Evolutionary conservation across 2,113 vertebrate species (phyloP), one percentile per base, ranked within the genome.

Genomic region (Cryptomyrus ogoouensis): DNA sequence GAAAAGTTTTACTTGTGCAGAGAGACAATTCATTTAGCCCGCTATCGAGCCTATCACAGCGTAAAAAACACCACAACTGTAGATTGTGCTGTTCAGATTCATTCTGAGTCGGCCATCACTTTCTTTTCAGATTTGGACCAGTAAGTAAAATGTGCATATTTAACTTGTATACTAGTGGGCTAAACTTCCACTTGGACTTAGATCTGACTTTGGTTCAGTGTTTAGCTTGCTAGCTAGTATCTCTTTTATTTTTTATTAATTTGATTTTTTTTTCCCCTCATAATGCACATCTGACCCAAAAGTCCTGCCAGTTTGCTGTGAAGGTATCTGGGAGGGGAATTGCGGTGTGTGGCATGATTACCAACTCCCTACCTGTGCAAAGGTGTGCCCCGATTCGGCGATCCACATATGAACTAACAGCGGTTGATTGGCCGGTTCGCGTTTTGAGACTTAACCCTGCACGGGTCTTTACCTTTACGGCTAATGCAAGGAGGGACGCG

Each of bases 11-110:
- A 5, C 24, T 83, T 86, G 24, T 27, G 12, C 35, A 70, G 3
- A 27, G 27, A 66, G 62, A 66, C 12, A 15, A 7, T 58, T 15
- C 12, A 46, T 86, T 85, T 46, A 90, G 44, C 83, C 44, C 44
- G 44, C 83, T 47, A n/a, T 47, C 83, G 39, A 47, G 19, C 83
- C 19, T 44, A 12, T 47, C n/a, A n/a, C 44, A 84, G 39, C 83
- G 21, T 21, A 47, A 84, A 80, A 46, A 84, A 24, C 83, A 84
- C 44, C 17, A 47, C n/a, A 47, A 84, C 24, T 47, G 44, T 47
- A 46, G 83, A 84, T 84, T 84, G 83, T 84, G 83, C 39, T 84
- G 83, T 47, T 44, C 44, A 84, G 17, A 84, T 84, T 84, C 44
- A 47, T 46, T 84, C 31, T 84, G 83, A 46, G 83, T 84, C 42